Evolutionary conservation across 2,797 vertebrate species (phyloP), one percentile per base, ranked within the genome.

Genomic region (Austrolebias charrua): DNA sequence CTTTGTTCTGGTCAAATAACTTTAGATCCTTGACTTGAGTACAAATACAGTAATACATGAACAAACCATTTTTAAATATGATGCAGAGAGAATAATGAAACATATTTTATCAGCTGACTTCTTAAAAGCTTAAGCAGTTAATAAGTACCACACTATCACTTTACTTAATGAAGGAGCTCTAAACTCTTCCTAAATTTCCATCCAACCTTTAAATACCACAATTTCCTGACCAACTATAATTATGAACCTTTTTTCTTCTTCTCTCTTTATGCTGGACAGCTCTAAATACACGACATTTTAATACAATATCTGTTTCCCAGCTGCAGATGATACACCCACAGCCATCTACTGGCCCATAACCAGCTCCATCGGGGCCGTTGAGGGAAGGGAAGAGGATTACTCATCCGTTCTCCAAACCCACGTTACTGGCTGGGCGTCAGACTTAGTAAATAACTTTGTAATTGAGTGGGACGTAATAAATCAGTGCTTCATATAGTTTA

Each of bases 261-360:
- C 18, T n/a, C 40, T 10, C 47, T 55, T 1, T 6, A 14, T 46
- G 11, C 16, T 58, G 10, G 14, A 56, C 28, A 11, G 10, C 14
- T 47, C 38, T 35, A n/a, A n/a, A 45, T 33, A 24, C n/a, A 40
- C 42, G 46, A 42, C 45, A 53, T 64, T 59, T 50, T 46, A 11
- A 28, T 62, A 44, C 4, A 48, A 58, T 28, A 28, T 42, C 38
- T 46, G 19, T 49, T 61, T 69, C 35, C 35, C 16, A 75, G 31
- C 16, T n/a, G 29, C 11, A 19, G 4, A 56, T 29, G 33, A 48
- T 45, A 18, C 3, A 44, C 20, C 9, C 45, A 62, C 28, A 43
- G 28, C 40, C 40, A 48, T 59, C 19, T 45, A 51, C 7, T 63
- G 40, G 60, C 62, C 33, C 63, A 29, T 9, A 29, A 66, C 29